These are phyloP conservation scores for Tethya wilhelma DNA, from an alignment of 37 sponge, comb jelly and placozoan genomes.

Conservation along the genomic window DNA sequence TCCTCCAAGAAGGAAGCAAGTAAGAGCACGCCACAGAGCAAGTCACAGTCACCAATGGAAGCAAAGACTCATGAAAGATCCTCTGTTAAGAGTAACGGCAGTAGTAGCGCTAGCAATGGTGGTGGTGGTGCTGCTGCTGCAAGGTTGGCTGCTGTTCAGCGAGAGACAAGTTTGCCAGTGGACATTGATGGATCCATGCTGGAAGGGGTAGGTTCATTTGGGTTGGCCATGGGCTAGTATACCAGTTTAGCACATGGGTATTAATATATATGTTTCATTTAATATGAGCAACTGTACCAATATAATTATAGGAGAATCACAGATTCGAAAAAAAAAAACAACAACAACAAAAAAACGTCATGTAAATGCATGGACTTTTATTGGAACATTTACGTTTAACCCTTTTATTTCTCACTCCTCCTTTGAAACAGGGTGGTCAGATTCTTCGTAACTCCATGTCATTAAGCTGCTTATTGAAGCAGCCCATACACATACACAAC, in stretches of 20 bases:
- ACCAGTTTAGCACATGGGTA: too few species aligned
- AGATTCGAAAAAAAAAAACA: too few species aligned
- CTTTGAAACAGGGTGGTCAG: slow-evolving; percentile 84
- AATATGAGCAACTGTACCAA: too few species aligned
- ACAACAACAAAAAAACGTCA: too few species aligned
- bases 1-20: neutral
- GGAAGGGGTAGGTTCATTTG: slow-evolving; percentile 77
- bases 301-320: too few species aligned
- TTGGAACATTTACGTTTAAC: too few species aligned
- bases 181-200: slow-evolving; percentile 85
- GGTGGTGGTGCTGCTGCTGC: neutral
- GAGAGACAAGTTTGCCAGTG: neutral
- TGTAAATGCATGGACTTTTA: too few species aligned
- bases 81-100: neutral
- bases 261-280: too few species aligned
- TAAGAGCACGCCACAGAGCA: neutral
- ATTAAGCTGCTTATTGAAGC: slow-evolving; percentile 71
- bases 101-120: neutral
- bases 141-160: neutral
- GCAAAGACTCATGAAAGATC: neutral
- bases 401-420: neutral
- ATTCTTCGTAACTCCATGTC: slow-evolving; percentile 87
- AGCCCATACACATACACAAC: slow-evolving; percentile 67
- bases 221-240: too few species aligned
- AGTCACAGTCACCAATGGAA: neutral